Evolutionary conservation across 2,888 invertebrate species (phyloP).

Genomic region (Phengaris alcon): DNA sequence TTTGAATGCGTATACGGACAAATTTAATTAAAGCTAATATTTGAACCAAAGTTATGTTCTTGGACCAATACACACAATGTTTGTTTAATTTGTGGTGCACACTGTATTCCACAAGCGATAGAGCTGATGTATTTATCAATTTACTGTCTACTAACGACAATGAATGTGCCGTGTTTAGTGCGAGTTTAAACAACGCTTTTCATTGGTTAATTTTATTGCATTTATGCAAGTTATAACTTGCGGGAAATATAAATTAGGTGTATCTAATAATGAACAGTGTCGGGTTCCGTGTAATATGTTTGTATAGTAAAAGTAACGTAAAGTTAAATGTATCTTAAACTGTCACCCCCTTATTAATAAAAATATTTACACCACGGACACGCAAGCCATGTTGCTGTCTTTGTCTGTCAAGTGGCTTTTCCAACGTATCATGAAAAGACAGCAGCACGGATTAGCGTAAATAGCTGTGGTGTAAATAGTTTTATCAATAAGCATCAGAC

Average conservation of each 20-base stretch:
- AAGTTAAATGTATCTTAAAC: too few species aligned
- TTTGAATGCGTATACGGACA: too few species aligned
- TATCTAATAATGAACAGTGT: neutral
- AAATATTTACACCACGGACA: too few species aligned
- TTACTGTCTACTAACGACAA: slow-evolving; percentile 18
- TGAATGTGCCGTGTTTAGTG: slow-evolving; percentile 12
- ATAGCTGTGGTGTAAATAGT: too few species aligned
- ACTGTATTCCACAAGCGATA: neutral
- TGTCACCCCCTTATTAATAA: too few species aligned
- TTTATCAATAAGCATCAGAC: too few species aligned
- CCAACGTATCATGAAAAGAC: too few species aligned
- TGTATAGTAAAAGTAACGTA: too few species aligned
- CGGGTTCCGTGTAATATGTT: too few species aligned
- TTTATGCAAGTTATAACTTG: slow-evolving; percentile 11
- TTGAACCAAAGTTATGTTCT: neutral
- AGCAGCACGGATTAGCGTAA: too few species aligned
- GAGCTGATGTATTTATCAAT: neutral
- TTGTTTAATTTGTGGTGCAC: slow-evolving; percentile 3
- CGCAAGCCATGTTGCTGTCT: too few species aligned
- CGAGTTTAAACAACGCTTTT: neutral
- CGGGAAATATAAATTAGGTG: slow-evolving; percentile 2
- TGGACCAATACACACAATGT: neutral
- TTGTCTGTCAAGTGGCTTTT: too few species aligned
- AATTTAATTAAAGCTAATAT: neutral
- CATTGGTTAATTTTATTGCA: slow-evolving; percentile 16